Conservation (phyloP, 2,888 invertebrate species). For the Frankliniella intonsa region DNA sequence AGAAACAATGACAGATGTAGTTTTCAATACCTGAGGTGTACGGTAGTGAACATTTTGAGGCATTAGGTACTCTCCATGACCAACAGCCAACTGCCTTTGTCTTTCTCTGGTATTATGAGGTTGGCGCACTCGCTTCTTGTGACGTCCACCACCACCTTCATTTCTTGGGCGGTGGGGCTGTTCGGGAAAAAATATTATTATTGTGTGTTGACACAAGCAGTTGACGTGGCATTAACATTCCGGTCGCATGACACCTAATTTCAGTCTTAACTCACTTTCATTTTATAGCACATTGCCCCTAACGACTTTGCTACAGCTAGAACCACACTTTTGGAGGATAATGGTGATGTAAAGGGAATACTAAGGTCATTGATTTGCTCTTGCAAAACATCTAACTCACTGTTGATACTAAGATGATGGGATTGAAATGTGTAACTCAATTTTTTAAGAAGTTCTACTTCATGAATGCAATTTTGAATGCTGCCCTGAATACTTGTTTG, state of each 20-base stretch:
- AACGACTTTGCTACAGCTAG: constrained; percentile 27
- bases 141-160: constrained; percentile 60
- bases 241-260: too few species aligned
- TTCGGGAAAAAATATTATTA: constrained; percentile 29
- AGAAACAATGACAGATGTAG: not conserved
- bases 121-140: constrained; percentile 75
- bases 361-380: not conserved
- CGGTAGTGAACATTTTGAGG: constrained; percentile 57
- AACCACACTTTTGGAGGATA: not conserved
- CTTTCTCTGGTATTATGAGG: constrained; percentile 84
- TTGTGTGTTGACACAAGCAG: not conserved
- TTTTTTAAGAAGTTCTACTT: not conserved
- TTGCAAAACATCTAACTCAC: not conserved
- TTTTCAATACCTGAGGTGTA: constrained; percentile 50
- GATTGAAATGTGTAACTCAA: not conserved
- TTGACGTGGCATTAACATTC: not conserved
- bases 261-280: constrained; percentile 25
- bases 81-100: constrained; percentile 76
- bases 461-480: not conserved
- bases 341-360: not conserved
- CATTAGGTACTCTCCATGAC: constrained; percentile 82
- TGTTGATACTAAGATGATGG: not conserved
- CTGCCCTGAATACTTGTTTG: not conserved
- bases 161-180: constrained; percentile 60
- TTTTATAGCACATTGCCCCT: constrained; percentile 35